These are phyloP conservation scores for Danaus chrysippus DNA, from an alignment of 2,888 invertebrate genomes.

Conservation along the genomic window DNA sequence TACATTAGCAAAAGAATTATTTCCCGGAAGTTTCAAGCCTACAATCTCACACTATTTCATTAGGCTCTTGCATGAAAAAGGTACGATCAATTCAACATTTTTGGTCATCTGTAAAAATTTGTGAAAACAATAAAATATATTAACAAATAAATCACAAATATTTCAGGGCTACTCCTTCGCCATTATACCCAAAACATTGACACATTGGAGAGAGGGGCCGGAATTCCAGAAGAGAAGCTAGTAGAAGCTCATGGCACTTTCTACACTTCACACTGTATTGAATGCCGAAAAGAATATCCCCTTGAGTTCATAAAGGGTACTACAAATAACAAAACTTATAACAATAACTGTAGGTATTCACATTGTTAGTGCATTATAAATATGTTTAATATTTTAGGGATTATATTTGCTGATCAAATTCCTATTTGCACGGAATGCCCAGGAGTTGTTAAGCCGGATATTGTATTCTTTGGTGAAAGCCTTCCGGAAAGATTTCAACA, in stretches of 20 bases:
- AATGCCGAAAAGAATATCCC: conserved; percentile 84
- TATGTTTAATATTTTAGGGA: conserved; percentile 71
- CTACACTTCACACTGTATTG: conserved; percentile 90
- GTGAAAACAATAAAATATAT: too few species aligned
- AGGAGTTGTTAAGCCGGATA: conserved; percentile 94
- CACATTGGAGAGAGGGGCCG: conserved; percentile 92
- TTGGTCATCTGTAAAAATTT: not conserved
- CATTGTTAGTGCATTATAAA: not conserved
- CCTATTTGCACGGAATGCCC: conserved; percentile 88
- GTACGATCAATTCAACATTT: conserved; percentile 37
- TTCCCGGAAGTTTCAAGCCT: conserved; percentile 92
- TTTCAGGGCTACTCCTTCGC: conserved; percentile 79
- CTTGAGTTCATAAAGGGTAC: conserved; percentile 92
- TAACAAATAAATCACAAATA: too few species aligned
- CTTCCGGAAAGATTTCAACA: conserved; percentile 88
- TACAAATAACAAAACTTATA: not conserved
- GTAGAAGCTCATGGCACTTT: conserved; percentile 98
- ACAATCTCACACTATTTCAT: conserved; percentile 96
- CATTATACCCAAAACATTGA: conserved; percentile 97
- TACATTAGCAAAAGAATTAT: conserved; percentile 91
- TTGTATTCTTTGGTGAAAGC: conserved; percentile 96
- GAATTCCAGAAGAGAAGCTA: conserved; percentile 88
- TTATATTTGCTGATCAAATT: conserved; percentile 83
- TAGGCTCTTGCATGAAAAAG: conserved; percentile 90
- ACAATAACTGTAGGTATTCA: not conserved